Conservation (phyloP, 2,888 invertebrate genomes). For the Diaprepes abbreviatus region DNA sequence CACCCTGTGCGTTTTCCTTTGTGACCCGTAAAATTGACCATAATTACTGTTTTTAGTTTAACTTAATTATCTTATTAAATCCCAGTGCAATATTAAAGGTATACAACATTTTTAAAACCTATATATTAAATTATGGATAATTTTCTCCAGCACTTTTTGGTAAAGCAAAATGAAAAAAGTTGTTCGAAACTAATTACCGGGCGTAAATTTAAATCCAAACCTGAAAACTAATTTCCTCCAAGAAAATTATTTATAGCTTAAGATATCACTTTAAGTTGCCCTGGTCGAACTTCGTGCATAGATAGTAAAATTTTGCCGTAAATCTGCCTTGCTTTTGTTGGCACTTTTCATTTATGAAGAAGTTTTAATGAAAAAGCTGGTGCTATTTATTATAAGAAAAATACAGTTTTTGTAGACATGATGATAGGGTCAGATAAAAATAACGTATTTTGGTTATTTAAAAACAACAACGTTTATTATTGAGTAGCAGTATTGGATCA, state of each 20-base stretch:
- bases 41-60: too few relatives aligned
- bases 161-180: conserved; percentile 36
- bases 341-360: conserved; percentile 19
- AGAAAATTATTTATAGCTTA: conserved; percentile 48
- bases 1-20: too few relatives aligned
- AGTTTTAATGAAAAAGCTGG: conserved; percentile 7
- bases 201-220: conserved; percentile 47
- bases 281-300: conserved; percentile 40
- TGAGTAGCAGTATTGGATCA: too few relatives aligned
- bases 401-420: neutral
- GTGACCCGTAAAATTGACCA: too few relatives aligned
- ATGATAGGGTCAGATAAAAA: too few relatives aligned
- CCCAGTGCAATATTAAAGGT: neutral
- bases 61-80: conserved; percentile 19
- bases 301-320: conserved; percentile 36
- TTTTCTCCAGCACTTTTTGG: conserved; percentile 17
- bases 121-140: conserved; percentile 31
- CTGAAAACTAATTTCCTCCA: conserved; percentile 47
- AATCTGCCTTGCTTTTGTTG: conserved; percentile 22
- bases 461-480: too few relatives aligned
- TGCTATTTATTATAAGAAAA: neutral
- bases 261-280: conserved; percentile 46
- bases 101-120: conserved; percentile 1
- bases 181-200: conserved; percentile 44
- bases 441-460: too few relatives aligned